Conservation (phyloP, 2,113 vertebrate species). For the Plestiodon gilberti region DNA sequence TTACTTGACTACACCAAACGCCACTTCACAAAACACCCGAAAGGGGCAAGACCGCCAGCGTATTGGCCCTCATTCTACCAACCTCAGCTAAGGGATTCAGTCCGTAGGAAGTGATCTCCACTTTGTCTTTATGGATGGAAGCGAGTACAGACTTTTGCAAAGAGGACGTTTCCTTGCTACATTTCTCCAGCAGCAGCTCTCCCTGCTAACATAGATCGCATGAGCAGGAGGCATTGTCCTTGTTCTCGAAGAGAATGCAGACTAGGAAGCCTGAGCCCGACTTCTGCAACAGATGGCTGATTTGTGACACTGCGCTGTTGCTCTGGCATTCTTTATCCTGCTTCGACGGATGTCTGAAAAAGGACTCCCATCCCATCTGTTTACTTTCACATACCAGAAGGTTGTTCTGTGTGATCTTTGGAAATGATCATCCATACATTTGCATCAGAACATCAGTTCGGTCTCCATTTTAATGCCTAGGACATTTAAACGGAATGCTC, state of each 20-base stretch:
- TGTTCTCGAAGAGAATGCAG: conserved; percentile 13
- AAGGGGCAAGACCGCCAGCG: background rate
- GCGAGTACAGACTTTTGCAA: background rate
- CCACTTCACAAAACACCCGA: background rate
- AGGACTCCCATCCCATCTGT: conserved; percentile 25
- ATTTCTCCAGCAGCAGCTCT: background rate
- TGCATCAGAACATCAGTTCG: conserved; percentile 15
- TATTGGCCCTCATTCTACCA: background rate
- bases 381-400: conserved; percentile 29
- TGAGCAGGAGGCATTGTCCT: background rate
- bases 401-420: conserved; percentile 35
- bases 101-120: background rate
- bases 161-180: background rate
- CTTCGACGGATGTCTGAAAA: conserved; percentile 34
- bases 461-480: background rate
- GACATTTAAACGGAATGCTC: background rate
- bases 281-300: conserved; percentile 35
- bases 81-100: background rate
- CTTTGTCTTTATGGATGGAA: background rate
- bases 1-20: background rate
- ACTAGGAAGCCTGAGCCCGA: conserved; percentile 3
- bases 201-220: background rate
- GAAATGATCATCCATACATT: conserved; percentile 15
- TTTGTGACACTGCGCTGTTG: conserved; percentile 18
- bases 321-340: conserved; percentile 6